Base-by-base conservation (phyloP, 2,888 invertebrate genomes). In the Dynastes grantii region DNA sequence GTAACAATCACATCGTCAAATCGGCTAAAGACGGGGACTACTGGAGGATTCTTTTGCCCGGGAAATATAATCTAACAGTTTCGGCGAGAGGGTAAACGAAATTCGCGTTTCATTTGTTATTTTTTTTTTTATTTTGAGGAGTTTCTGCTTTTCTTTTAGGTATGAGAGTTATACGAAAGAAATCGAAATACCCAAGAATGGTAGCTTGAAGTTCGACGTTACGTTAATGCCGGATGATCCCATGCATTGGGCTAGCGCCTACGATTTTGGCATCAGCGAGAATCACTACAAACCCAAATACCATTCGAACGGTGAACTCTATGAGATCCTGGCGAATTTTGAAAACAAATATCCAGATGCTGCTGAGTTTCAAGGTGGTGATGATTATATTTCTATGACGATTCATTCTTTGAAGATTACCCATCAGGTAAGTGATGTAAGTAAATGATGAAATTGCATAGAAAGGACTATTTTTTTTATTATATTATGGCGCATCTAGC, bases 1-100 rank as follows among this genome's bases (percentile, higher is more conserved):
- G 95, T 1, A 93, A 95, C 75, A 89, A 92, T 45, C 98, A 98
- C 87, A 89, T 90, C 1, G 92, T 96, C 0, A 92, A 90, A 53
- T 91, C 95, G 0, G 93, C 94, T 0, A 87, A 87, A 6, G 90
- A 91, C 80, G 99, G 99, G 0, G 98, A 99, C 89, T 99, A 95
- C 89, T 99, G 97, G 96, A 92, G 98, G 40, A 89, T 99, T 37
- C 89, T 99, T 6, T 87, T 94, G 13, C 86, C 89, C 9, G 91
- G 91, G 16, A 87, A 83, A 79, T 91, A 91, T 29, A 90, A 90
- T 0, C 84, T 95, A 1, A 89, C 89, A 37, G 93, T 92, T 0
- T 88, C 89, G 1, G 91, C 91, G 0, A 87, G 90, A 3, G 94
- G 94, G 0, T 95, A 58, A 76, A 49, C 27, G 6, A 58, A 5